A percentile compares a stretch with the other conserved stretches of the same genome.
Conservation (phyloP, 2,888 invertebrate species). For the Thecophora atra region DNA sequence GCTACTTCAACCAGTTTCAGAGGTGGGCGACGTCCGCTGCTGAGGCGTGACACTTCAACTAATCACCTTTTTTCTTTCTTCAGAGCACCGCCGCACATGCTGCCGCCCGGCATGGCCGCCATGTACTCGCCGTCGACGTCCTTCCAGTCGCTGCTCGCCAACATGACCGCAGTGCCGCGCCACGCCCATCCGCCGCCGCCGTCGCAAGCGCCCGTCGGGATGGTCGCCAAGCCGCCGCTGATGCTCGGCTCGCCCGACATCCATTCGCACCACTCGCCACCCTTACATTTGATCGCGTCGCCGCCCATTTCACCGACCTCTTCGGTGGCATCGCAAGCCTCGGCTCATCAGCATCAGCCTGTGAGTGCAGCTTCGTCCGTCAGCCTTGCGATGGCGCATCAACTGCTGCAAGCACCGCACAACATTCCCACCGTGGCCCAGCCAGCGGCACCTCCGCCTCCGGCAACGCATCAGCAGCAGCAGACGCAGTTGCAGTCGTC, state of each 20-base stretch:
- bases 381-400: slow-evolving; percentile 68
- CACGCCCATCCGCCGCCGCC: slow-evolving; percentile 32
- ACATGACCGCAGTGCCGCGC: slow-evolving; percentile 71
- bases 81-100: slow-evolving; percentile 72
- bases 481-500: slow-evolving; percentile 66
- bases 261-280: slow-evolving; percentile 48
- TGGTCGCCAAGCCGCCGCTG: slow-evolving; percentile 47
- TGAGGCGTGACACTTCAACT: background rate
- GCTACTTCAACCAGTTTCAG: slow-evolving; percentile 71
- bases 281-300: slow-evolving; percentile 57
- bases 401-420: slow-evolving; percentile 45
- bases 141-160: slow-evolving; percentile 81
- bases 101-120: slow-evolving; percentile 71
- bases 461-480: slow-evolving; percentile 50
- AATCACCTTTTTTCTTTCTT: slow-evolving; percentile 5
- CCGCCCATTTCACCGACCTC: slow-evolving; percentile 61
- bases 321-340: slow-evolving; percentile 51
- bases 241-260: slow-evolving; percentile 59
- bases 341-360: slow-evolving; percentile 41
- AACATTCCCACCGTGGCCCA: slow-evolving; percentile 73
- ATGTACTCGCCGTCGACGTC: slow-evolving; percentile 72
- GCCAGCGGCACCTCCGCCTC: slow-evolving; percentile 45
- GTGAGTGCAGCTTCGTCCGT: slow-evolving; percentile 76
- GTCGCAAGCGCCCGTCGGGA: background rate
- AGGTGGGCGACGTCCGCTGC: slow-evolving; percentile 54